Percentiles rank a stretch among this genome's conserved stretches.
phyloP scores from a whole-genome alignment of 2,797 vertebrate genomes.

The Clarias laeviceps region DNA sequence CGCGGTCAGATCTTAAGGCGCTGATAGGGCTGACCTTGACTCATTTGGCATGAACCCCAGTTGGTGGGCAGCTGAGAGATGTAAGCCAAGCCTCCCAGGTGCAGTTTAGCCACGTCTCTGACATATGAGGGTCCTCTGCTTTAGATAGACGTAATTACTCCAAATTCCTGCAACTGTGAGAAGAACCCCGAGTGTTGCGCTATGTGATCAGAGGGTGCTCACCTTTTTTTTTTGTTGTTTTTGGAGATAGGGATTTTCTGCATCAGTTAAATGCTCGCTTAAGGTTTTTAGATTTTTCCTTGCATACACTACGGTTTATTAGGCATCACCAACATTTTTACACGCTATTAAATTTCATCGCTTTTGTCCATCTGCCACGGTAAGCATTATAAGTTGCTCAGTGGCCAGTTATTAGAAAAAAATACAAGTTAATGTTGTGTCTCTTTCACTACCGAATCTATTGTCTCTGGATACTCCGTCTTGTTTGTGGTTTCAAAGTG shows the following conservation, averaged over 20 bases:
- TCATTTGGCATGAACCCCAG: constrained; percentile 59
- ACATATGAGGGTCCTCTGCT: constrained; percentile 29
- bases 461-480: constrained; percentile 48
- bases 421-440: constrained; percentile 40
- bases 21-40: constrained; percentile 55
- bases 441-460: constrained; percentile 27
- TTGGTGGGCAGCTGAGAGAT: constrained; percentile 58
- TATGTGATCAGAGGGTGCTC: constrained; percentile 15
- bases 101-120: constrained; percentile 46
- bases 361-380: constrained; percentile 26
- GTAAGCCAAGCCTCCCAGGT: constrained; percentile 57
- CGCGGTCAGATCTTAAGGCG: constrained; percentile 52
- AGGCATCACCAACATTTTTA: constrained; percentile 43
- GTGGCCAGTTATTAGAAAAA: constrained; percentile 47
- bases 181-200: constrained; percentile 14
- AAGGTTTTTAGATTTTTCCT: constrained; percentile 3
- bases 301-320: constrained; percentile 24
- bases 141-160: constrained; percentile 35
- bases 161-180: constrained; percentile 38
- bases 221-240: neutral
- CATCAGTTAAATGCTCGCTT: neutral
- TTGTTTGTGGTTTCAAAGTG: constrained; percentile 59
- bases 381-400: constrained; percentile 31
- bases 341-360: constrained; percentile 17
- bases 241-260: neutral